Base-by-base conservation (phyloP, 2,888 invertebrate species). In the Harpagoxenus sublaevis region DNA sequence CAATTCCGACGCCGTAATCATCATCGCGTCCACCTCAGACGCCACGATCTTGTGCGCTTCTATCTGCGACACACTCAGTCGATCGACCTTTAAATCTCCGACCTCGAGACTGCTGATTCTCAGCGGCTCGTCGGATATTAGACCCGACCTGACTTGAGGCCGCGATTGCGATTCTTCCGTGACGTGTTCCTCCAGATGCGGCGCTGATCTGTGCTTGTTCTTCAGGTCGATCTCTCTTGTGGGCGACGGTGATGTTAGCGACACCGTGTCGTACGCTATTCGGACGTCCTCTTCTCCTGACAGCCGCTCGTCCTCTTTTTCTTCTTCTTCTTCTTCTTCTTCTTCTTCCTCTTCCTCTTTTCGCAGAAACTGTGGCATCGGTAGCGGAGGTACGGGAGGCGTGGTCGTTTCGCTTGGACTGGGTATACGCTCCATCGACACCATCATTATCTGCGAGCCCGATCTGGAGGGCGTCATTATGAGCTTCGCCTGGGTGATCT, bases 41-140 rank as follows among this genome's bases (percentile, higher is more conserved):
- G 98, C 98, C 73, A 97, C 96, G 86, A 98, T 97, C 94, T 97
- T 97, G 81, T 97, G 97, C 0, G 98, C 98, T 94, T 98, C 97
- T 62, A 98, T 95, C 91, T 98, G 97, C 83, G 97, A 97, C 0
- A 98, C 98, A 87, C 97, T 97, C 31, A 98, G 94, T 73, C 97
- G 96, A 82, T 98, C 98, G 0, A 98, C 98, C 92, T 98, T 97
- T 85, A 98, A 96, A 93, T 98, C 98, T 42, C 96, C 95, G 1
- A 98, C 96, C 93, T 97, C 97, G 55, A 98, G 95, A 89, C 97
- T 96, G 90, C 97, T 96, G 70, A 97, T 96, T 93, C 95, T 95
- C 15, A 95, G 83, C 0, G 94, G 92, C 51, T 95, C 94, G n/a
- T 93, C 93, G 0, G 92, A 88, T 3, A 92, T 83, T 0, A 94